Percentiles rank a stretch among this genome's conserved stretches.
phyloP scores from a whole-genome alignment of 2,888 invertebrate genomes.

The Colletes collaris region DNA sequence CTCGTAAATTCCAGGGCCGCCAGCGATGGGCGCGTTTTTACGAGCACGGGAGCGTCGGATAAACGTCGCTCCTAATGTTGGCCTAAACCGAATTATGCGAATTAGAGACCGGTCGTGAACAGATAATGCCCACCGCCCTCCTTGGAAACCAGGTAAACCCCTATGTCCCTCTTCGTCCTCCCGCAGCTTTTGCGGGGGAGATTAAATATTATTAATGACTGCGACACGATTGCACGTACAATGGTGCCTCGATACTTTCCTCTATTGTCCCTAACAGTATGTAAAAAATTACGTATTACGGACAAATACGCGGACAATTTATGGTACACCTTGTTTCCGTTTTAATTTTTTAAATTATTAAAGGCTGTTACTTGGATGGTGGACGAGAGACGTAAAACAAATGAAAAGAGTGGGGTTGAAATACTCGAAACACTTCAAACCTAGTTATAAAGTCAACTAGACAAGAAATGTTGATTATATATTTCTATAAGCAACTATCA shows the following conservation, averaged over 20 bases:
- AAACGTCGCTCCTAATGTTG: slow-evolving; percentile 63
- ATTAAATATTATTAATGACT: slow-evolving; percentile 64
- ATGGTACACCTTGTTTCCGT: no score
- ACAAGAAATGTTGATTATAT: no score
- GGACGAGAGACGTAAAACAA: no score
- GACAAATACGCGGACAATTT: no score
- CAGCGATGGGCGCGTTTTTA: slow-evolving; percentile 62
- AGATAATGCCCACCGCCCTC: slow-evolving; percentile 49
- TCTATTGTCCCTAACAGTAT: slow-evolving; percentile 24
- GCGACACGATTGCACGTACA: slow-evolving; percentile 31
- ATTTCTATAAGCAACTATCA: no score
- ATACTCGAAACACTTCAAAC: no score
- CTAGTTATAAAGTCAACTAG: no score
- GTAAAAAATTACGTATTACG: background rate
- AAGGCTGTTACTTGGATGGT: no score
- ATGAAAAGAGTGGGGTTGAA: no score
- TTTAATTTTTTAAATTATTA: no score
- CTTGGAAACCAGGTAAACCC: slow-evolving; percentile 28
- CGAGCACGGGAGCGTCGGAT: slow-evolving; percentile 60
- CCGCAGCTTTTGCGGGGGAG: slow-evolving; percentile 40
- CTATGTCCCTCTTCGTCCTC: slow-evolving; percentile 22
- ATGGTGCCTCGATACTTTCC: background rate
- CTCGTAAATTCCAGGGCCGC: slow-evolving; percentile 62
- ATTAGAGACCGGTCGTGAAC: slow-evolving; percentile 53
- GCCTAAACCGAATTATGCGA: slow-evolving; percentile 69